phyloP scores from a whole-genome alignment of 2,888 invertebrate species.

The Tipula helvola region DNA sequence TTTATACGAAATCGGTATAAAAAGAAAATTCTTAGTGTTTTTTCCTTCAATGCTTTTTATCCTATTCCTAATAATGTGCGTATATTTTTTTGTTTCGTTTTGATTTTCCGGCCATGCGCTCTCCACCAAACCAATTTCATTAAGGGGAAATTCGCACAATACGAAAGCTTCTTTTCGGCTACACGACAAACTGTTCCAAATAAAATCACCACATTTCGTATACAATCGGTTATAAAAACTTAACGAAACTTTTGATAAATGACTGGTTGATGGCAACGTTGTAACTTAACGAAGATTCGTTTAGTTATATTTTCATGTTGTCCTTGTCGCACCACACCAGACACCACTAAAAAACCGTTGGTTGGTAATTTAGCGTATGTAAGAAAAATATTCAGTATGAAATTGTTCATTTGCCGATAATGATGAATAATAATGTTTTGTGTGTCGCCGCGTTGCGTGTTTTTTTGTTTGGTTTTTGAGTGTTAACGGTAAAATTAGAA shows the following conservation, averaged over 20 bases:
- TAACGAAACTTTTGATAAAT: not conserved
- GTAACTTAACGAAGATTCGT: not conserved
- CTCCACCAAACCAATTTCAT: not conserved
- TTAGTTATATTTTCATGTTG: not conserved
- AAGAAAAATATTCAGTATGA: not conserved
- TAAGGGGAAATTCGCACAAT: not conserved
- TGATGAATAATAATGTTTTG: not conserved
- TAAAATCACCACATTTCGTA: not conserved
- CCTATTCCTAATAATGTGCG: not conserved
- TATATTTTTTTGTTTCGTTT: not conserved
- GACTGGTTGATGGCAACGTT: not conserved
- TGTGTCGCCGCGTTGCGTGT: not conserved
- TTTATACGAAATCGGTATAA: not conserved
- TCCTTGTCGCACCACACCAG: no score
- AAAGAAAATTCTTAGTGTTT: not conserved
- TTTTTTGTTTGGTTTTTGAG: not conserved
- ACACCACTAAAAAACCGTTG: no score
- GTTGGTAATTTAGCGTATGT: no score
- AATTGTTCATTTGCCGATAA: not conserved
- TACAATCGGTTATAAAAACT: not conserved
- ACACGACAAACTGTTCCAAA: not conserved
- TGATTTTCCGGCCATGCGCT: not conserved
- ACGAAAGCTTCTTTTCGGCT: not conserved
- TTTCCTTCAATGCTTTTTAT: not conserved
- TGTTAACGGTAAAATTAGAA: not conserved